These are phyloP conservation scores for Limnephilus marmoratus DNA, from an alignment of 2,888 invertebrate genomes.

Conservation along the genomic window DNA sequence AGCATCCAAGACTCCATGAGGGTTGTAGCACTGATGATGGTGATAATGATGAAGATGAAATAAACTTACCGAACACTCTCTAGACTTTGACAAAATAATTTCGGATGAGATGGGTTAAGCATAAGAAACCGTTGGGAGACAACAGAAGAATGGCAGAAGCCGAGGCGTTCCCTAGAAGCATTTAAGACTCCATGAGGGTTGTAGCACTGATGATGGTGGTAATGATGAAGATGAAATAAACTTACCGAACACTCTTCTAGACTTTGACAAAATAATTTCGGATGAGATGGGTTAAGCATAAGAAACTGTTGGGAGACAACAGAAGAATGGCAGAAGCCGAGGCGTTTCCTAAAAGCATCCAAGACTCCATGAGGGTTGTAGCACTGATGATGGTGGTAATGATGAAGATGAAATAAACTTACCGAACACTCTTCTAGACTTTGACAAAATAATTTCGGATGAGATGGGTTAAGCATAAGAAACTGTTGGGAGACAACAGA, in stretches of 20 bases:
- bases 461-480: too few species aligned
- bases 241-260: neutral
- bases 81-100: neutral
- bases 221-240: neutral
- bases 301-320: neutral
- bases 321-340: neutral
- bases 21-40: neutral
- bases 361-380: neutral
- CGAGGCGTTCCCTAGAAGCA: too few species aligned
- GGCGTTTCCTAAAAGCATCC: too few species aligned
- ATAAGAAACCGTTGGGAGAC: too few species aligned
- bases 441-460: neutral
- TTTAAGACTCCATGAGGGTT: neutral
- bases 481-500: too few species aligned
- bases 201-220: neutral
- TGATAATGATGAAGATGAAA: neutral
- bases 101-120: too few species aligned
- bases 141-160: too few species aligned
- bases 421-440: neutral
- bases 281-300: too few species aligned
- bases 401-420: neutral
- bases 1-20: neutral
- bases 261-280: neutral
- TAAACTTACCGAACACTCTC: neutral
- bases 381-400: neutral